A percentile compares a stretch with the other conserved stretches of the same genome.
Evolutionary conservation across 2,113 vertebrate species (phyloP).

Genomic region (Todiramphus saurophagus): DNA sequence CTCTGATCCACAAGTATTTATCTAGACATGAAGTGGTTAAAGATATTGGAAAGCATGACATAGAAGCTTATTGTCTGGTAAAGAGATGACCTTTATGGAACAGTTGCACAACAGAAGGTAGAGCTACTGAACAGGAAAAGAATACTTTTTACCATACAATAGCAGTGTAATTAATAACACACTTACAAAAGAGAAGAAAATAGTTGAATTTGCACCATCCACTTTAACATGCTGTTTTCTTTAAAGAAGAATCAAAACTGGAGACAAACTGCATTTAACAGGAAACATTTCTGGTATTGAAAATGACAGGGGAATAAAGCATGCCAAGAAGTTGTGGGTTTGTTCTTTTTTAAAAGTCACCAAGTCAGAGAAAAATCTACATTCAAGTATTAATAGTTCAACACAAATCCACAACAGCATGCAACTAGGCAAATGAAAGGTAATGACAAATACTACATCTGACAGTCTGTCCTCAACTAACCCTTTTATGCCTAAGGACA

Average conservation of each 20-base stretch:
- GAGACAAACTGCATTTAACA: background rate
- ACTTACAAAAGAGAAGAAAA: slow-evolving; percentile 48
- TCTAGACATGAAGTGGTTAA: slow-evolving; percentile 39
- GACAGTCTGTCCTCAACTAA: slow-evolving; percentile 27
- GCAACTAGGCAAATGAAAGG: slow-evolving; percentile 24
- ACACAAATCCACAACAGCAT: background rate
- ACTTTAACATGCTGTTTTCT: background rate
- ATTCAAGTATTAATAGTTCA: background rate
- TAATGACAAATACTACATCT: slow-evolving; percentile 1
- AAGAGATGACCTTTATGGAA: slow-evolving; percentile 46
- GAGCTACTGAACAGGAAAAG: slow-evolving; percentile 17
- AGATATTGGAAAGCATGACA: slow-evolving; percentile 48
- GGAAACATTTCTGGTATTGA: background rate
- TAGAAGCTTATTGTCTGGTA: slow-evolving; percentile 49
- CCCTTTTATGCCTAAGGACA: slow-evolving; percentile 1
- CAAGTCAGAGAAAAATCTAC: background rate
- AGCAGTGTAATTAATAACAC: slow-evolving; percentile 41
- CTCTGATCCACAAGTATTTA: background rate
- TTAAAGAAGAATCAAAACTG: background rate
- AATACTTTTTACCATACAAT: background rate
- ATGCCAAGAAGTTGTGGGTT: background rate
- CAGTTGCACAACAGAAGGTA: slow-evolving; percentile 16
- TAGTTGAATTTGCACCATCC: background rate
- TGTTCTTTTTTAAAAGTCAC: background rate
- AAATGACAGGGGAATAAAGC: slow-evolving; percentile 25